Base-by-base conservation (phyloP, 92 coral and sea anemone species). In the Palythoa caribaeorum region DNA sequence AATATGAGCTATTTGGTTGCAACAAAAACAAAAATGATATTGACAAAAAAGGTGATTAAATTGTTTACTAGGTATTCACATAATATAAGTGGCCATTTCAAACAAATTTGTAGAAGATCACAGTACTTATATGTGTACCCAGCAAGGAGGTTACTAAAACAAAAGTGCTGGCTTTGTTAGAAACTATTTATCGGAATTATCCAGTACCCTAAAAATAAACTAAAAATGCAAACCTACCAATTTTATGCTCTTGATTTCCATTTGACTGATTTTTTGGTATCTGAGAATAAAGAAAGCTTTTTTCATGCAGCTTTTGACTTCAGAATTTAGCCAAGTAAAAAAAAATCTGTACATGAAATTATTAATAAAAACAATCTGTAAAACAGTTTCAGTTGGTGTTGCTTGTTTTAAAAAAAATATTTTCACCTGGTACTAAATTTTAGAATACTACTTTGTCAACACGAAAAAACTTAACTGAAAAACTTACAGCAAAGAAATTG, bases 21-120 rank as follows among this genome's bases (percentile, higher is more conserved):
- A 68, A 68, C 72, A 28, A 68, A 68, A 68, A 68, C 72, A 68
- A 68, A 68, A 68, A 68, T 68, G 37, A 68, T 68, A 68, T 68
- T 19, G 37, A 19, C 19, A 28, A 68, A 13, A 12, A 19, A 20
- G 72, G 37, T 68, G 72, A 68, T 68, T 68, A 68, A 68, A 68
- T 68, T 68, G 72, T 68, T 68, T 68, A 68, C 37, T 19, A 68
- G 72, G 10, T 19, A 28, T 19, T 66, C 72, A 66, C 35, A 21
- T 68, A 65, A 16, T 1, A 19, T 65, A 68, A 68, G 37, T 68
- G 72, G 19, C n/a, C 72, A 68, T 68, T 68, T 68, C 9, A 68
- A 68, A 68, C 72, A 68, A n/a, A 28, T 68, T 68, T 68, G 72
- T 68, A 68, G 37, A 68, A 68, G 72, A 68, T 28, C 72, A 28